These are phyloP conservation scores for Dallia pectoralis DNA, from an alignment of 2,797 vertebrate genomes.

Conservation along the genomic window DNA sequence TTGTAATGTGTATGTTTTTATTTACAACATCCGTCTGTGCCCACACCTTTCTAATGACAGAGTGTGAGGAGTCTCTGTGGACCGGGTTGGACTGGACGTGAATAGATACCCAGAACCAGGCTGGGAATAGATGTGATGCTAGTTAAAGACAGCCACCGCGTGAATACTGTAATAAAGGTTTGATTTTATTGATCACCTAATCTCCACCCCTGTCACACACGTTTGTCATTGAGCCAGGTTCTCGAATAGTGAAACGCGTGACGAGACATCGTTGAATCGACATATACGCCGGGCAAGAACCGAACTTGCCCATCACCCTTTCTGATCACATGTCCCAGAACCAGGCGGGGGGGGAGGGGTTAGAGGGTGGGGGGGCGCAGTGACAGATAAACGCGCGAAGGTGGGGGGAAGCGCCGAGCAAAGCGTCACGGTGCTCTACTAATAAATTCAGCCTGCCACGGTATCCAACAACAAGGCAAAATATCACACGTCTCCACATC, in stretches of 20 bases:
- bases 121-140: too few species aligned
- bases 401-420: constrained; percentile 58
- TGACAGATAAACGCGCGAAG: constrained; percentile 63
- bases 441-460: constrained; percentile 74
- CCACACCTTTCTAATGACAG: too few species aligned
- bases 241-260: constrained; percentile 57
- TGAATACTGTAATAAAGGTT: too few species aligned
- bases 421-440: constrained; percentile 56
- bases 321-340: constrained; percentile 70
- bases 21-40: too few species aligned
- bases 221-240: constrained; percentile 46
- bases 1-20: too few species aligned
- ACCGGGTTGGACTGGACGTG: too few species aligned
- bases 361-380: constrained; percentile 63
- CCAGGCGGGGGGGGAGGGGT: constrained; percentile 62
- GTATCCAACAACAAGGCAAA: constrained; percentile 71
- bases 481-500: constrained; percentile 72
- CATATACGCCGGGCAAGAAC: constrained; percentile 59
- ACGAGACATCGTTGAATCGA: constrained; percentile 37
- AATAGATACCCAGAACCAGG: too few species aligned
- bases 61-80: too few species aligned
- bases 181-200: background rate
- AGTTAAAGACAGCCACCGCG: too few species aligned
- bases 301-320: constrained; percentile 72
- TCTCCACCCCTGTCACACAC: constrained; percentile 28